phyloP scores from a whole-genome alignment of 2,113 vertebrate species.

The Vanacampus margaritifer region DNA sequence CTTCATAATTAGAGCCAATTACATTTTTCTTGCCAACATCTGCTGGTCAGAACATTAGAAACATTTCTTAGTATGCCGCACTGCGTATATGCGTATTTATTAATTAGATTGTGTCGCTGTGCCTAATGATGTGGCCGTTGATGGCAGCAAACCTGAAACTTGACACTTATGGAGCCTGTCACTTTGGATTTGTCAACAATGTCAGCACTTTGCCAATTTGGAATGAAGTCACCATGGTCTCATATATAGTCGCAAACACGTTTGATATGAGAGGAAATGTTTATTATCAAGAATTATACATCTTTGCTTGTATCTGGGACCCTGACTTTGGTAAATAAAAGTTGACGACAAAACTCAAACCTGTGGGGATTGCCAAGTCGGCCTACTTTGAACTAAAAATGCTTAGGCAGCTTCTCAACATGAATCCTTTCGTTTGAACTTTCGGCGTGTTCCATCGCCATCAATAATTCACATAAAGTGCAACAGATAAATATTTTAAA shows the following conservation, averaged over 20 bases:
- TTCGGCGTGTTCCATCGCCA: conserved; percentile 52
- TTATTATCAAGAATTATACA: not conserved
- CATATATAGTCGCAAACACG: not conserved
- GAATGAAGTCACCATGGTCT: not conserved
- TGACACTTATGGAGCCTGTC: no score
- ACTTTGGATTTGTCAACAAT: not conserved
- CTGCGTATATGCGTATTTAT: no score
- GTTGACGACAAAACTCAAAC: conserved; percentile 5
- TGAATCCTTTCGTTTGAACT: conserved; percentile 60
- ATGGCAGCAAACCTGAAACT: no score
- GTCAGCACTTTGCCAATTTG: not conserved
- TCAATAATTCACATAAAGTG: conserved; percentile 68
- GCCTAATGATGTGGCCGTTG: no score
- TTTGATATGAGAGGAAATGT: not conserved
- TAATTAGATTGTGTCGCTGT: no score
- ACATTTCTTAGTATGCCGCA: no score
- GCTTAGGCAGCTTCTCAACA: conserved; percentile 49
- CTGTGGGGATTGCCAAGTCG: conserved; percentile 16
- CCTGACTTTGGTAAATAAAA: conserved; percentile 1
- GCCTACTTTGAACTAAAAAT: conserved; percentile 38
- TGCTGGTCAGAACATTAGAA: no score
- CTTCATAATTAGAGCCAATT: no score
- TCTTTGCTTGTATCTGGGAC: not conserved
- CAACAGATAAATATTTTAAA: conserved; percentile 72
- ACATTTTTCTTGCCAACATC: no score